phyloP scores from a whole-genome alignment of 2,797 vertebrate genomes.

The Enteromius thamalakanensis region DNA sequence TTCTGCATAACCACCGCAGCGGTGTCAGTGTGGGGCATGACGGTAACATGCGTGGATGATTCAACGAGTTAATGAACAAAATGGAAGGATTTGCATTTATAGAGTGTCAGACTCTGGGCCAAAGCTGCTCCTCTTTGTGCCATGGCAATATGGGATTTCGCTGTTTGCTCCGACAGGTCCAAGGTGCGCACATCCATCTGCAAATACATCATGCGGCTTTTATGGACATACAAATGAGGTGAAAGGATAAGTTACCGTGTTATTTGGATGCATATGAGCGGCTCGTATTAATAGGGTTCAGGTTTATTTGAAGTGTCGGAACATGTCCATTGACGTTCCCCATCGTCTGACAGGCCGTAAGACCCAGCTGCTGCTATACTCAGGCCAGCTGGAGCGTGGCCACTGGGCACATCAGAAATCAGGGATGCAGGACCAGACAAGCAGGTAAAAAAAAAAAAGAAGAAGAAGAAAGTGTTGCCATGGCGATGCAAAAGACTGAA shows the following conservation, averaged over 20 bases:
- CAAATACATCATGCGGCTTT: constrained; percentile 20
- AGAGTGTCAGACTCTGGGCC: constrained; percentile 30
- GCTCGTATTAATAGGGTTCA: constrained; percentile 29
- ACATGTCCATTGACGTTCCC: constrained; percentile 24
- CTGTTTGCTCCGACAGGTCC: constrained; percentile 25
- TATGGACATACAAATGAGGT: constrained; percentile 42
- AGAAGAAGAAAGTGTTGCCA: constrained; percentile 49
- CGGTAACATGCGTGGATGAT: constrained; percentile 60
- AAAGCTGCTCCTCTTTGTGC: constrained; percentile 29
- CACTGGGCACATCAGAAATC: constrained; percentile 49
- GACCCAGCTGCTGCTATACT: constrained; percentile 27
- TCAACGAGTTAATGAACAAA: constrained; percentile 67
- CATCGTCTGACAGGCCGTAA: constrained; percentile 7
- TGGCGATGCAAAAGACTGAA: constrained; percentile 49
- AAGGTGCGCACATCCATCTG: constrained; percentile 23
- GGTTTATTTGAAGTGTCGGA: constrained; percentile 43
- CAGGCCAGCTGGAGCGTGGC: constrained; percentile 41
- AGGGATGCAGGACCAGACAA: constrained; percentile 48
- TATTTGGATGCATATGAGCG: constrained; percentile 29
- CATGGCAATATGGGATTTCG: constrained; percentile 34
- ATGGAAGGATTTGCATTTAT: constrained; percentile 63
- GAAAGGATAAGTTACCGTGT: background rate
- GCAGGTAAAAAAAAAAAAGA: constrained; percentile 26
- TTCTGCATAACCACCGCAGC: constrained; percentile 53
- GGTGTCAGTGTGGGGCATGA: constrained; percentile 51